phyloP scores from a whole-genome alignment of 2,888 invertebrate species.

The Chrysolina haemoptera region DNA sequence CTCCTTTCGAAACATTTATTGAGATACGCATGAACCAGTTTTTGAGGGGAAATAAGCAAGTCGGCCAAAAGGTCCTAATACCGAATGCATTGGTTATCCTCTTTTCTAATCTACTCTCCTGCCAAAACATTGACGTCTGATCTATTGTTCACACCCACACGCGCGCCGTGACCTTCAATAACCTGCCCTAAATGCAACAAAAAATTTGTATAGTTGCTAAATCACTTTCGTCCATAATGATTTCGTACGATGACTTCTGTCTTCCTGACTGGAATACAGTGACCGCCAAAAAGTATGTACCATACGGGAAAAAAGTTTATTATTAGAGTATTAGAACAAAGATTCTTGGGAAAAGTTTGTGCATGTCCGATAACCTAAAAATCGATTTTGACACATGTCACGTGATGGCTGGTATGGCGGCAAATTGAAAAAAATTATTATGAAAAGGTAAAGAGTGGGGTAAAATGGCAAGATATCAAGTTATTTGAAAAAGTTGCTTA shows the following conservation, averaged over 20 bases:
- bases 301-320: too few relatives aligned
- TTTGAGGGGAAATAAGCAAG: too few relatives aligned
- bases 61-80: constrained; percentile 1
- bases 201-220: not conserved
- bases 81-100: constrained; percentile 8
- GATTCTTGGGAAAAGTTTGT: too few relatives aligned
- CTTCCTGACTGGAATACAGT: not conserved
- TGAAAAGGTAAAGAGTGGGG: too few relatives aligned
- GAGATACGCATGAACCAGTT: not conserved
- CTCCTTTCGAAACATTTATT: not conserved
- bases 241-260: not conserved
- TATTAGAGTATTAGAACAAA: too few relatives aligned
- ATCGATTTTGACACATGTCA: too few relatives aligned
- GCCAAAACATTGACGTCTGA: constrained; percentile 45
- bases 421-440: too few relatives aligned
- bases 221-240: not conserved
- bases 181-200: constrained; percentile 47
- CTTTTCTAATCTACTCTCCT: constrained; percentile 48
- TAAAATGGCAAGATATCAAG: too few relatives aligned
- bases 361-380: too few relatives aligned
- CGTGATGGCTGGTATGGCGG: too few relatives aligned
- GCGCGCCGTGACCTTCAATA: constrained; percentile 47
- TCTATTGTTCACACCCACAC: constrained; percentile 56
- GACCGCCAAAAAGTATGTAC: too few relatives aligned
- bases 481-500: too few relatives aligned